Percentiles rank a stretch among this genome's conserved stretches.
These are phyloP conservation scores for Trypoxylon attenuatum DNA, from an alignment of 2,888 invertebrate genomes.

Conservation along the genomic window DNA sequence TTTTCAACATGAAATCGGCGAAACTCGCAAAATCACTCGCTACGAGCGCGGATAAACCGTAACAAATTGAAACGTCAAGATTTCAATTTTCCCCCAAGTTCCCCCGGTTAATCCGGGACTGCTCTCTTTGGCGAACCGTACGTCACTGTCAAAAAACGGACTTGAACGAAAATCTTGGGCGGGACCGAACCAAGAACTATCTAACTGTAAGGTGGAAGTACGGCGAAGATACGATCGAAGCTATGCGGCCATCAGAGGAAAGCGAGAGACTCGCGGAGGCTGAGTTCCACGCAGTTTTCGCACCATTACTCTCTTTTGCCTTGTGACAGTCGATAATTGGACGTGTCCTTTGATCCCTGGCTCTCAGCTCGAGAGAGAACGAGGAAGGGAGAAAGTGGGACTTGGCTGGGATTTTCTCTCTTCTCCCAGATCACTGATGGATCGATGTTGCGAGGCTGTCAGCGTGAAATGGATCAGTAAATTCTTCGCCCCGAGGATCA, in stretches of 20 bases:
- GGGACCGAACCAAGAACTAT: not conserved
- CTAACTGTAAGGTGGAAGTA: too few species aligned
- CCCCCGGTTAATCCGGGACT: conserved; percentile 8
- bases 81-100: conserved; percentile 32
- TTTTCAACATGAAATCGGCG: not conserved
- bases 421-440: not conserved
- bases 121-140: conserved; percentile 12
- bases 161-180: conserved; percentile 33
- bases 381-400: not conserved
- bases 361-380: not conserved
- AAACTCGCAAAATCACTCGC: not conserved
- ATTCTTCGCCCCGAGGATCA: too few species aligned
- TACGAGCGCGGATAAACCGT: not conserved
- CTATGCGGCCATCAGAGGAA: not conserved
- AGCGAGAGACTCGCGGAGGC: conserved; percentile 1
- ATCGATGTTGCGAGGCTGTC: not conserved
- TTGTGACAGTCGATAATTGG: conserved; percentile 62
- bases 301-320: conserved; percentile 47
- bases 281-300: conserved; percentile 40
- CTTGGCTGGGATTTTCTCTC: not conserved
- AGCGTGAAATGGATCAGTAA: not conserved
- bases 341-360: conserved; percentile 54
- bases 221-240: too few species aligned
- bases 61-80: conserved; percentile 22
- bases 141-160: conserved; percentile 28